Base-by-base conservation (phyloP, 1,140 invertebrate genomes). In the Drosophila tani region DNA sequence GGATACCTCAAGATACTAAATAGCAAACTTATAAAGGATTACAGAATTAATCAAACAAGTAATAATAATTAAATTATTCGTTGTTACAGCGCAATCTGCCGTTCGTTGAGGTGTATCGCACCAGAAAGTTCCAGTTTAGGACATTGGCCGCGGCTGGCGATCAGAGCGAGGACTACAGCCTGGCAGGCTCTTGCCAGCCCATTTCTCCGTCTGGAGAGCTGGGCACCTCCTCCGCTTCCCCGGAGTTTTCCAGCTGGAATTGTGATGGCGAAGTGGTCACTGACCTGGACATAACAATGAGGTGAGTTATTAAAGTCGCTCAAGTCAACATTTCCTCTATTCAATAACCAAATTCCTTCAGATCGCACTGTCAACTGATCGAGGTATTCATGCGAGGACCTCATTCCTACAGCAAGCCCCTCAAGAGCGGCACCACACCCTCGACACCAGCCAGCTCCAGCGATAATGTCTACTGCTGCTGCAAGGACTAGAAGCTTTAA, bases 181-280 rank as follows among this genome's bases (percentile, higher is more conserved):
- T 91, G 55, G 91, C 91, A 24, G 91, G 91, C 19, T 91, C 91
- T 57, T 85, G 79, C 49, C 78, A 91, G 74, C 82, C 78, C 40
- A 93, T 93, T 60, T 46, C 81, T 5, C 71, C 81, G 41, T 62
- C 27, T 19, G 63, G 64, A 47, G 66, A 75, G 32, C 35, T 77
- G 38, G 56, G 74, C 14, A 53, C 75, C 38, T 71, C 73, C 24
- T 43, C 60, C 6, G 38, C 56, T 9, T 46, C 60, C 6, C 53
- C 76, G 7, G 66, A 78, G 32, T 82, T 93, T 60, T 96, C 95
- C 79, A 95, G 96, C 21, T 98, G 97, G 97, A 97, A 98, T 87
- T 97, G 97, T 94, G 97, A 98, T 93, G 97, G 97, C 11, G 97
- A 98, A 92, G 93, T 97, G 19, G 93, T 97, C 49, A 93, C 94